A percentile compares a stretch with the other conserved stretches of the same genome.
Evolutionary conservation across 1,140 invertebrate species (phyloP).

Genomic region (Leptinotarsa texana): DNA sequence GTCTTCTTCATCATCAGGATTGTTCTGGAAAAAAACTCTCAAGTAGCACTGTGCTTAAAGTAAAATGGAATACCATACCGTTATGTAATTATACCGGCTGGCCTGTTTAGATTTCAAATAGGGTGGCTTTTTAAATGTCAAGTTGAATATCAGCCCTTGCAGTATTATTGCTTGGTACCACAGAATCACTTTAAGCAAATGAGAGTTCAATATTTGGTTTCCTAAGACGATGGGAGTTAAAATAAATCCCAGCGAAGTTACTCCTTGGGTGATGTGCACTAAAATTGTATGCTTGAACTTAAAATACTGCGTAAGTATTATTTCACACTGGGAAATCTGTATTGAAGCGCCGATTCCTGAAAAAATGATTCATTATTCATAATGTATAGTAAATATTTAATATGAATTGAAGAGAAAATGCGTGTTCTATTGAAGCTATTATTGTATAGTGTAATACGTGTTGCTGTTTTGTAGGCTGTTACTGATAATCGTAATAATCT

Average conservation of each 20-base stretch:
- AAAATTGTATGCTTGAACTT: constrained; percentile 45
- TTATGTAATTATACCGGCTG: constrained; percentile 42
- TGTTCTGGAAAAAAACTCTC: constrained; percentile 30
- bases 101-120: constrained; percentile 47
- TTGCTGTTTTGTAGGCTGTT: too few species aligned
- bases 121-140: constrained; percentile 48
- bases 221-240: constrained; percentile 43
- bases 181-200: constrained; percentile 43
- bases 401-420: too few species aligned
- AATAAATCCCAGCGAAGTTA: constrained; percentile 45
- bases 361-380: constrained; percentile 19
- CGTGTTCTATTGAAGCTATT: too few species aligned
- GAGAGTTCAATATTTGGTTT: constrained; percentile 40
- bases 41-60: too few species aligned
- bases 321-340: constrained; percentile 47
- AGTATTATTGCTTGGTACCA: constrained; percentile 52
- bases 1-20: constrained; percentile 49
- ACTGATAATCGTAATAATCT: too few species aligned
- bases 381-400: background rate
- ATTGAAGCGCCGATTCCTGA: constrained; percentile 50
- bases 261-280: constrained; percentile 39
- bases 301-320: constrained; percentile 52
- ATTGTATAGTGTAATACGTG: too few species aligned
- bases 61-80: constrained; percentile 32
- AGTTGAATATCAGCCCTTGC: constrained; percentile 44